phyloP scores from a whole-genome alignment of 2,888 invertebrate species.

The Herminia tarsipennalis region DNA sequence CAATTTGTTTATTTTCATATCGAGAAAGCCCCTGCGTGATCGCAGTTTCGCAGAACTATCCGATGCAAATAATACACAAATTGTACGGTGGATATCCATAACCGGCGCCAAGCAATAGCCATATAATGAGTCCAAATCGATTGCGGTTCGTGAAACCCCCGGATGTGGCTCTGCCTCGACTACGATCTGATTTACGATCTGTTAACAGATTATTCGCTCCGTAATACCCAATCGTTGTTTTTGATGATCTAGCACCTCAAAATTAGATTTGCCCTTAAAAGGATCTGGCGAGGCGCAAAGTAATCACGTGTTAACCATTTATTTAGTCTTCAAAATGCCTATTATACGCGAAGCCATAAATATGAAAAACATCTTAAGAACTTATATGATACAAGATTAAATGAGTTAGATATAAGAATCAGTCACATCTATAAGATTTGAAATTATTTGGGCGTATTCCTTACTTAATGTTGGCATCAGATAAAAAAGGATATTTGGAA shows the following conservation, averaged over 20 bases:
- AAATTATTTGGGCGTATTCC: no score
- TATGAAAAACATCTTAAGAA: no score
- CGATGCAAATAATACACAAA: constrained; percentile 77
- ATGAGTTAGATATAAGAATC: no score
- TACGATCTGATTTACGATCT: constrained; percentile 62
- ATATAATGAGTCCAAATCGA: constrained; percentile 74
- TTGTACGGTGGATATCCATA: constrained; percentile 72
- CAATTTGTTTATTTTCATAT: constrained; percentile 72
- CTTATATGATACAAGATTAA: no score
- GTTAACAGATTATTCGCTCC: constrained; percentile 52
- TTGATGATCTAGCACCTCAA: constrained; percentile 35
- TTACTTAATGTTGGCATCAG: no score
- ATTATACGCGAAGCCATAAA: no score
- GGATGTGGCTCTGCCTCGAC: constrained; percentile 38
- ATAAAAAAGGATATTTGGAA: no score
- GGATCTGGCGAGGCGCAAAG: constrained; percentile 21
- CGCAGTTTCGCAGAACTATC: constrained; percentile 62
- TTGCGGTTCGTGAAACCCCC: constrained; percentile 54
- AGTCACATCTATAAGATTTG: no score
- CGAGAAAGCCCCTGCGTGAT: constrained; percentile 67
- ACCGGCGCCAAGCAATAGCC: constrained; percentile 68
- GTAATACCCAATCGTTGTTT: constrained; percentile 30
- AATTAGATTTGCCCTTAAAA: constrained; percentile 45
- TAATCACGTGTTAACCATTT: constrained; percentile 34
- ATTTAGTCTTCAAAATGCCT: constrained; percentile 36